Evolutionary conservation across 2,888 invertebrate genomes (phyloP).

Genomic region (Aspidapion aeneum): DNA sequence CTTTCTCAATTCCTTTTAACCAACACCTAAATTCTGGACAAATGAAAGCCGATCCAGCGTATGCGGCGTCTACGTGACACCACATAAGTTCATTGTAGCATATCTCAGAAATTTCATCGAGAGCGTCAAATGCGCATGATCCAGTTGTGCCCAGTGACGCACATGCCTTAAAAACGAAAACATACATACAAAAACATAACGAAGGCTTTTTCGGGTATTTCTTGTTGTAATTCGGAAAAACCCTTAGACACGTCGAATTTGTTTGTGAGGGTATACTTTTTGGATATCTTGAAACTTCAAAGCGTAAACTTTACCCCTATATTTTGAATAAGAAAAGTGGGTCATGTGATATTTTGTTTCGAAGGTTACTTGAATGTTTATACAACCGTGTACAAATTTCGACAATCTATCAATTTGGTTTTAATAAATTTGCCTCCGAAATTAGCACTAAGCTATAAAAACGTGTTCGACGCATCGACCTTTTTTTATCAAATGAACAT

Average conservation of each 20-base stretch:
- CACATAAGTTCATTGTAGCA: conserved; percentile 82
- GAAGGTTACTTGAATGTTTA: too few species aligned
- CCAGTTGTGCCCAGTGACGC: conserved; percentile 96
- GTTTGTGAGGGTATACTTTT: too few species aligned
- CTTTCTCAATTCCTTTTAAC: conserved; percentile 86
- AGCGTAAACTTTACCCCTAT: too few species aligned
- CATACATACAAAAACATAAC: neutral
- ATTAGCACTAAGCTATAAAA: too few species aligned
- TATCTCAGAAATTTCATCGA: conserved; percentile 64
- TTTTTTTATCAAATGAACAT: too few species aligned
- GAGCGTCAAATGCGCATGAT: conserved; percentile 93
- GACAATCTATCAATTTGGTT: too few species aligned
- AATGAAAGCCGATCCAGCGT: conserved; percentile 93
- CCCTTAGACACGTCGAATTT: too few species aligned
- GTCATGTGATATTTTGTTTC: too few species aligned
- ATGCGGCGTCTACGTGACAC: conserved; percentile 97
- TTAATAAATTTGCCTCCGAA: neutral
- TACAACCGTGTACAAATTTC: too few species aligned
- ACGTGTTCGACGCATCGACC: too few species aligned
- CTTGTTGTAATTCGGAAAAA: neutral
- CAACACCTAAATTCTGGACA: conserved; percentile 94
- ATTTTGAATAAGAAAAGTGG: too few species aligned
- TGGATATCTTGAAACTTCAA: too few species aligned
- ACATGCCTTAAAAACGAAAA: conserved; percentile 68
- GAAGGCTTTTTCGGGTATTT: neutral